These are phyloP conservation scores for Mustela nigripes DNA, from an alignment of 2,113 vertebrate genomes.

Conservation along the genomic window DNA sequence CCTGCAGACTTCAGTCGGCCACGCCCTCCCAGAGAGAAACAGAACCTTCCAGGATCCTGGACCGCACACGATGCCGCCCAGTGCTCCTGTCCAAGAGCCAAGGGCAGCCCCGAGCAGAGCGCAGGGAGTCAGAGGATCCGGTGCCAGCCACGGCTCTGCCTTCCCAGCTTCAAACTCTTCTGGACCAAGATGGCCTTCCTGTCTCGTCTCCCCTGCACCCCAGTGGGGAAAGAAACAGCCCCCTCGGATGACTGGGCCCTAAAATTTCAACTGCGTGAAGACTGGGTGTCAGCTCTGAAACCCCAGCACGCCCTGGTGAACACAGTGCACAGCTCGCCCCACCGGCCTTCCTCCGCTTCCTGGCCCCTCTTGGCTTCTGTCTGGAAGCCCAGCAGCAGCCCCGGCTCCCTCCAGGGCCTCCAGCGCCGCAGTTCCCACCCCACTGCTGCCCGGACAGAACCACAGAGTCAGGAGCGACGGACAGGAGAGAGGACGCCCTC, in stretches of 20 bases:
- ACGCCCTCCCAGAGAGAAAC: not conserved
- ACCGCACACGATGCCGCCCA: accelerated
- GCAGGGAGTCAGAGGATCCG: accelerated
- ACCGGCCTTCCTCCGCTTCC: not conserved
- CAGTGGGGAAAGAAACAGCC: not conserved
- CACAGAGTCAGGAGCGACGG: not conserved
- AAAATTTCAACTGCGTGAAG: not conserved
- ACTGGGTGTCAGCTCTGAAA: not conserved
- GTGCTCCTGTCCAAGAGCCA: not conserved
- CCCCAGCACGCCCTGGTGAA: not conserved
- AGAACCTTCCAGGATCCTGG: not conserved
- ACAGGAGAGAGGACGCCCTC: not conserved
- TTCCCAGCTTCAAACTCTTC: not conserved
- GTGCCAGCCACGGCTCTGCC: accelerated
- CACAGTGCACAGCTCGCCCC: accelerated
- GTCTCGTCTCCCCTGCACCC: accelerated
- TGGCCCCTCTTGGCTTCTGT: not conserved
- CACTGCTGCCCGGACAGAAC: not conserved
- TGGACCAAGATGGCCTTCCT: not conserved
- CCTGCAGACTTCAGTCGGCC: not conserved
- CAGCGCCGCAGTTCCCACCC: accelerated
- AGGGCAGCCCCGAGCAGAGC: not conserved
- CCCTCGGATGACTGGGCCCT: not conserved
- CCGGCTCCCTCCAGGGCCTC: no score
- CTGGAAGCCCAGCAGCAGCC: not conserved